Percentiles rank a stretch among this genome's conserved stretches.
phyloP scores from a whole-genome alignment of 1,140 invertebrate genomes.

The Meloidogyne exigua region DNA sequence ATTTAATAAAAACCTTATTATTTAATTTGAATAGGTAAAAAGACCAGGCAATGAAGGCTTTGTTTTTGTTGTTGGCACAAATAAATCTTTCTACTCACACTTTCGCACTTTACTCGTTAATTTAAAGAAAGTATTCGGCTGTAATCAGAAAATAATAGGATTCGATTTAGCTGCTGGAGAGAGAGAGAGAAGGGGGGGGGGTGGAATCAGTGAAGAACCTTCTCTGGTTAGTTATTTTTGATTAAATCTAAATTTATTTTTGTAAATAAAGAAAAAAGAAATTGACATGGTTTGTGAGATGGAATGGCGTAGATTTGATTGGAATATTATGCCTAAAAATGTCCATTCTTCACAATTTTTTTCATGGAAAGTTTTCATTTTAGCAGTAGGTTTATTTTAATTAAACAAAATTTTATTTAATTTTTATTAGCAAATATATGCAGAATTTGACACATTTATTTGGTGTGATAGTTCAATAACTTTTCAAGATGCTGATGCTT shows the following conservation, averaged over 20 bases:
- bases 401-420: neutral
- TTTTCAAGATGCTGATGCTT: neutral
- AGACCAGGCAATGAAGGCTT: neutral
- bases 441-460: slow-evolving; percentile 11
- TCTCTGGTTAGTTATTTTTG: no score
- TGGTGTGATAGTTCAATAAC: slow-evolving; percentile 10
- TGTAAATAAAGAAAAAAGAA: neutral
- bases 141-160: neutral
- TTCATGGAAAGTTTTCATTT: slow-evolving; percentile 5
- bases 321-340: neutral
- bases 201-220: neutral
- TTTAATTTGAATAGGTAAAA: neutral
- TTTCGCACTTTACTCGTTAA: neutral
- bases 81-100: neutral
- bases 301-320: slow-evolving; percentile 10
- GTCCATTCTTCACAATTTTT: neutral
- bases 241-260: neutral
- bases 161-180: neutral
- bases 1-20: no score
- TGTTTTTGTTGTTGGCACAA: slow-evolving; percentile 4
- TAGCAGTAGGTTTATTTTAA: neutral
- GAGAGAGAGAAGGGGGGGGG: neutral
- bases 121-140: neutral
- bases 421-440: neutral
- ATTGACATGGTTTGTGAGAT: neutral